Conservation (phyloP, 2,113 vertebrate species). For the Misgurnus anguillicaudatus region DNA sequence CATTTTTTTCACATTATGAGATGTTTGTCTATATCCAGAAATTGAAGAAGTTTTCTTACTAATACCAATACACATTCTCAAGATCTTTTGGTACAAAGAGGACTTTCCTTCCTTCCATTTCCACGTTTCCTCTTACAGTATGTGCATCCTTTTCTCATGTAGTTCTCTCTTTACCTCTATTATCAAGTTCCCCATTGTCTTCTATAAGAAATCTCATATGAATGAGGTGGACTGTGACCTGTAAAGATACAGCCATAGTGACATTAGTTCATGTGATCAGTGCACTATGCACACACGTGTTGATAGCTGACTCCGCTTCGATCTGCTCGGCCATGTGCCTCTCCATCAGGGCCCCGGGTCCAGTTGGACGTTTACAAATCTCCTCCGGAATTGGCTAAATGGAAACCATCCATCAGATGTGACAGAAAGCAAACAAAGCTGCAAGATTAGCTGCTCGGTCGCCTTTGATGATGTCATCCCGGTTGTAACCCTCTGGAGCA, state of each 20-base stretch:
- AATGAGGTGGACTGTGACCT: constrained; percentile 14
- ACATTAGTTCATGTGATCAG: constrained; percentile 12
- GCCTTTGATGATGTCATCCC: constrained; percentile 55
- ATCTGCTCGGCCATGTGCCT: constrained; percentile 10
- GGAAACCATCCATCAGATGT: constrained; percentile 58
- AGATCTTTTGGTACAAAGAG: too few species aligned
- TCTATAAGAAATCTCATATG: constrained; percentile 13
- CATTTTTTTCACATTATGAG: too few species aligned
- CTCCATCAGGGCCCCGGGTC: neutral
- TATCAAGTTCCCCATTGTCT: neutral
- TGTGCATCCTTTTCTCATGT: neutral
- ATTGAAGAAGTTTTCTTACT: too few species aligned
- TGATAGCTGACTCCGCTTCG: neutral
- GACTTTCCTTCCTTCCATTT: neutral
- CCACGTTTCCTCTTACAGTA: too few species aligned
- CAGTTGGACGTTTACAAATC: constrained; percentile 57
- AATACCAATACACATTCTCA: neutral
- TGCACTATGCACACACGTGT: neutral
- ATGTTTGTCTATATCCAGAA: too few species aligned
- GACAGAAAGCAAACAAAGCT: constrained; percentile 47
- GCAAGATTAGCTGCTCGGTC: constrained; percentile 6
- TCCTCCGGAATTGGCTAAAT: constrained; percentile 51
- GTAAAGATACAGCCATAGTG: constrained; percentile 20
- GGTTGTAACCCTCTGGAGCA: neutral
- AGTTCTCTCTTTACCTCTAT: neutral